Percentiles rank a stretch among this genome's conserved stretches.
phyloP scores from a whole-genome alignment of 2,888 invertebrate species.

The Melikaiella ostensackeni region DNA sequence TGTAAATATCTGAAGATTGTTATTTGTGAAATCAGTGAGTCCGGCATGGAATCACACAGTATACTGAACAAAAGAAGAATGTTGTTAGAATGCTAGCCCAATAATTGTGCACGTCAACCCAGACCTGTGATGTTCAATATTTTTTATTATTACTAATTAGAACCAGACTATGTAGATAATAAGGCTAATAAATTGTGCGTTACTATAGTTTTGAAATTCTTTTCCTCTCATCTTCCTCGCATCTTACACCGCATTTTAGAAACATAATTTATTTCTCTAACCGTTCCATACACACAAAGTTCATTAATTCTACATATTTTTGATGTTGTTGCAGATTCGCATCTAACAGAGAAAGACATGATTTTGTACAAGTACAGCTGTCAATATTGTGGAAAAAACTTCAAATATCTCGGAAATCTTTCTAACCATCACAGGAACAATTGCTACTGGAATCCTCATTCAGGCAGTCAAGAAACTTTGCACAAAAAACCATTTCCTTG shows the following conservation, averaged over 20 bases:
- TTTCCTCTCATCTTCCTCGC: conserved; percentile 29
- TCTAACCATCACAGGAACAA: neutral
- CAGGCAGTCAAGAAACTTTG: neutral
- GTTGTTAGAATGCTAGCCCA: too few species aligned
- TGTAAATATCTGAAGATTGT: too few species aligned
- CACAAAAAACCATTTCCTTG: conserved; percentile 19
- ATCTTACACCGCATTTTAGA: neutral
- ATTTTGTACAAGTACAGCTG: neutral
- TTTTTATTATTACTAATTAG: too few species aligned
- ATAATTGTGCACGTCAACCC: too few species aligned
- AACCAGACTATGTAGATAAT: neutral
- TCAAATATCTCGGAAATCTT: neutral
- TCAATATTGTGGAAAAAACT: conserved; percentile 4
- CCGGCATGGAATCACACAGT: too few species aligned
- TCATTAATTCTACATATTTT: neutral
- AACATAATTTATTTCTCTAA: neutral
- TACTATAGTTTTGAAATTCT: neutral
- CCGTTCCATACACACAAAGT: neutral
- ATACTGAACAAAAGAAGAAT: too few species aligned
- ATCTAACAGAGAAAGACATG: neutral
- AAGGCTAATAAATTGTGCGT: neutral
- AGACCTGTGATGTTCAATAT: too few species aligned
- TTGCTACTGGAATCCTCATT: conserved; percentile 4
- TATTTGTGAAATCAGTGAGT: too few species aligned
- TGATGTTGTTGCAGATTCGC: neutral